A percentile compares a stretch with the other conserved stretches of the same genome.
Evolutionary conservation across 2,888 invertebrate species (phyloP).

Genomic region (Xestia sexstrigata): DNA sequence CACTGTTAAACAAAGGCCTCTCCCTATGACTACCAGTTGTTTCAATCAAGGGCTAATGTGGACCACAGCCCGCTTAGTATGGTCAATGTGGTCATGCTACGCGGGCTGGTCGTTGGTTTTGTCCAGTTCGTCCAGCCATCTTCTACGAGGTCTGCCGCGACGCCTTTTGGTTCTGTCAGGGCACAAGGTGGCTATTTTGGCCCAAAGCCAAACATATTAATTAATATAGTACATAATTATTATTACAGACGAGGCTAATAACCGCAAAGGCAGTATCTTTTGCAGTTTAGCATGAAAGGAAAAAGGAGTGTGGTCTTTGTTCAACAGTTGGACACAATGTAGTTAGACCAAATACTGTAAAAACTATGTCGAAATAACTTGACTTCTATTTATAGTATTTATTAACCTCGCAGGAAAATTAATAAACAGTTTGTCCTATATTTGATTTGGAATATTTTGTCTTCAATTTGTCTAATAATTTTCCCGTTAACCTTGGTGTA

Average conservation of each 20-base stretch:
- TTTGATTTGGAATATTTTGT: not conserved
- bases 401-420: constrained; percentile 4
- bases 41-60: not conserved
- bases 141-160: not conserved
- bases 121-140: not conserved
- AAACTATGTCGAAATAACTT: not conserved
- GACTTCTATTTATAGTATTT: not conserved
- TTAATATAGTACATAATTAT: not conserved
- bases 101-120: not conserved
- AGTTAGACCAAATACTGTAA: not conserved
- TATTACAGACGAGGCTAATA: not conserved
- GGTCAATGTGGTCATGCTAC: too few relatives aligned
- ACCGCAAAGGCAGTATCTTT: too few relatives aligned
- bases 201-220: not conserved
- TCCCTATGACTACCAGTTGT: not conserved
- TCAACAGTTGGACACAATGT: not conserved
- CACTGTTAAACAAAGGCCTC: not conserved
- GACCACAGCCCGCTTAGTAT: too few relatives aligned
- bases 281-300: not conserved
- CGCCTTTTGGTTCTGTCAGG: not conserved
- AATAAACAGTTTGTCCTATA: not conserved
- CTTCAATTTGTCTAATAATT: not conserved
- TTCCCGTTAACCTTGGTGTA: constrained; percentile 7
- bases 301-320: not conserved
- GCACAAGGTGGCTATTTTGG: not conserved